These are phyloP conservation scores for Drosophila nigrodunni DNA, from an alignment of 1,140 invertebrate species.

Conservation along the genomic window DNA sequence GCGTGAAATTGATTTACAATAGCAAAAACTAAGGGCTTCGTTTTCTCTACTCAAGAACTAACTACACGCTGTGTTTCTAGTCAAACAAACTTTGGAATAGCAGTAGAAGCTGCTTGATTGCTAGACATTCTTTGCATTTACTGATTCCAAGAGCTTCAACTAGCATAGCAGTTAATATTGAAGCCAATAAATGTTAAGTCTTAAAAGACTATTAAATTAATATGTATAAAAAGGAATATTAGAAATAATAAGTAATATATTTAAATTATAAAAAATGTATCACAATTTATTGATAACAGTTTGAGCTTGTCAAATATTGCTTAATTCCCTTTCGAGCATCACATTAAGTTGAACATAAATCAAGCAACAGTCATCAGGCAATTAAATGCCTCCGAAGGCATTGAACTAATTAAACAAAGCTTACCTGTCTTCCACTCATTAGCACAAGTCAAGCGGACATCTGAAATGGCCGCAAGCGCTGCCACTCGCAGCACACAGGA, in stretches of 20 bases:
- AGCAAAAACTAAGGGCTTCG: slow-evolving; percentile 16
- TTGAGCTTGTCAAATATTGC: too few relatives aligned
- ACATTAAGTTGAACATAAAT: not conserved
- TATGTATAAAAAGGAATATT: too few relatives aligned
- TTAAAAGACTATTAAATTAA: too few relatives aligned
- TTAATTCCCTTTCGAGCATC: slow-evolving; percentile 10
- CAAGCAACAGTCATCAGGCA: slow-evolving; percentile 25
- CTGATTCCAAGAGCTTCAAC: too few relatives aligned
- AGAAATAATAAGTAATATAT: too few relatives aligned
- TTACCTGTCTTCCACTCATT: slow-evolving; percentile 63
- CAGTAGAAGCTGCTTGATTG: not conserved
- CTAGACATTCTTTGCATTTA: too few relatives aligned
- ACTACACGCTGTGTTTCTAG: not conserved
- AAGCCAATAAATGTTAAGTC: too few relatives aligned
- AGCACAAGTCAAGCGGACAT: slow-evolving; percentile 42
- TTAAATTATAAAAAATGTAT: too few relatives aligned
- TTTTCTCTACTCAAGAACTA: slow-evolving; percentile 4
- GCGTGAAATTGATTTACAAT: slow-evolving; percentile 77
- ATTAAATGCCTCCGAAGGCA: slow-evolving; percentile 55
- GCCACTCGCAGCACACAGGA: slow-evolving; percentile 30
- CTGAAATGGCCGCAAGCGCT: slow-evolving; percentile 54
- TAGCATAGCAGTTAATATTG: too few relatives aligned
- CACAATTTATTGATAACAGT: too few relatives aligned
- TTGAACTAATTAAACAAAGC: slow-evolving; percentile 71
- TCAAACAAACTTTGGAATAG: slow-evolving; percentile 10